Percentiles rank a stretch among this genome's conserved stretches.
These are phyloP conservation scores for Mantis religiosa DNA, from an alignment of 2,888 invertebrate species.

Conservation along the genomic window DNA sequence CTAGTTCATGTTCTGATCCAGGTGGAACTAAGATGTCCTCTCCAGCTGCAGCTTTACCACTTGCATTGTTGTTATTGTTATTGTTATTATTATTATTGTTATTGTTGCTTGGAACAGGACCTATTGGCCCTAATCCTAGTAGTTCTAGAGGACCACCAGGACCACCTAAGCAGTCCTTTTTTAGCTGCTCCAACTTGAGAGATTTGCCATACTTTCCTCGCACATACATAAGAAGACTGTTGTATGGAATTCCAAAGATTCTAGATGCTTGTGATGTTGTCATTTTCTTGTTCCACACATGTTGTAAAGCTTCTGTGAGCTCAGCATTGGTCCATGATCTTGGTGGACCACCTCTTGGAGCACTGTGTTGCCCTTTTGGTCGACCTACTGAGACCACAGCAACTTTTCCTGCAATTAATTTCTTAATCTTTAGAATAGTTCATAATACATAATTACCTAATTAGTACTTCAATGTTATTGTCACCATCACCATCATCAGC, in stretches of 20 bases:
- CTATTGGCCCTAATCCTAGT: constrained; percentile 52
- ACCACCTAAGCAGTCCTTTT: constrained; percentile 83
- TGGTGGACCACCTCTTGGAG: constrained; percentile 84
- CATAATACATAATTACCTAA: background rate
- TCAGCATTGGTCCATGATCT: constrained; percentile 91
- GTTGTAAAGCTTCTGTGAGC: constrained; percentile 82
- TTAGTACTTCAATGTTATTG: too few species aligned
- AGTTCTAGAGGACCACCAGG: constrained; percentile 64
- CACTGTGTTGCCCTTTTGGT: constrained; percentile 88
- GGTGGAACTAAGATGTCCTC: constrained; percentile 26
- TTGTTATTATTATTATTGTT: constrained; percentile 54
- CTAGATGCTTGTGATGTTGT: constrained; percentile 88
- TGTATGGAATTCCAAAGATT: constrained; percentile 90
- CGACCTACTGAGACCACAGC: constrained; percentile 59
- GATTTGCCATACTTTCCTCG: constrained; percentile 91
- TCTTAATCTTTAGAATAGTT: background rate
- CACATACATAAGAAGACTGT: constrained; percentile 87
- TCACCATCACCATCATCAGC: too few species aligned
- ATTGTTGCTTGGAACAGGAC: constrained; percentile 38
- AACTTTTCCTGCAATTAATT: background rate
- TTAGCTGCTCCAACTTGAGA: constrained; percentile 78
- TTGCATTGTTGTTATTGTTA: constrained; percentile 52
- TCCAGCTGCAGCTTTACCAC: constrained; percentile 25
- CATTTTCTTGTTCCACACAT: constrained; percentile 95
- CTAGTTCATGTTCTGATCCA: constrained; percentile 28